These are phyloP conservation scores for Drepana falcataria DNA, from an alignment of 2,888 invertebrate species.

Conservation along the genomic window DNA sequence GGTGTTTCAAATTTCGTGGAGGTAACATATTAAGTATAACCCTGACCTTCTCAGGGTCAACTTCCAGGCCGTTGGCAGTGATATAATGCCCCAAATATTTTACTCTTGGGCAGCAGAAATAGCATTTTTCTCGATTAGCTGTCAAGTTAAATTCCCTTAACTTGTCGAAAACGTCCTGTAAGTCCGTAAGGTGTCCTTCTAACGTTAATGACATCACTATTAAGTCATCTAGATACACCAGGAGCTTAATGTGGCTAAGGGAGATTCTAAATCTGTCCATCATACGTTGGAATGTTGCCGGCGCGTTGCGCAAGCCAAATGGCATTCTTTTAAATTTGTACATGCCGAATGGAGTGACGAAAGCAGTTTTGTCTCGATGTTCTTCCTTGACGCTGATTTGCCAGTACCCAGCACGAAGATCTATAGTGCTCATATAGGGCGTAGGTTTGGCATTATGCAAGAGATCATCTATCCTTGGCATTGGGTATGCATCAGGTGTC, in stretches of 20 bases:
- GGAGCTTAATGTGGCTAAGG: conserved; percentile 5
- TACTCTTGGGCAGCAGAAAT: conserved; percentile 8
- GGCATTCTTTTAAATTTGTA: conserved; percentile 22
- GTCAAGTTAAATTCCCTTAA: background rate
- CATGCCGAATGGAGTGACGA: conserved; percentile 12
- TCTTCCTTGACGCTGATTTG: conserved; percentile 14
- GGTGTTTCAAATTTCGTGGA: conserved; percentile 7
- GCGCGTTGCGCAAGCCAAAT: conserved; percentile 17
- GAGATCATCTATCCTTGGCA: conserved; percentile 23
- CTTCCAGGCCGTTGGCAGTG: conserved; percentile 5
- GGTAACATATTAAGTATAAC: conserved; percentile 4
- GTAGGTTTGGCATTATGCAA: conserved; percentile 19
- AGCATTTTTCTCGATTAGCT: conserved; percentile 6
- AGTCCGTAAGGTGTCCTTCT: conserved; percentile 2
- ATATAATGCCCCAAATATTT: conserved; percentile 12
- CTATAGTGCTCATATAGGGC: conserved; percentile 18
- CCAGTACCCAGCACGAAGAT: conserved; percentile 20
- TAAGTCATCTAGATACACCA: conserved; percentile 10
- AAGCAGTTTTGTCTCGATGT: conserved; percentile 18
- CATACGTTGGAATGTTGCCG: conserved; percentile 22
- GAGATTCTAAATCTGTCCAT: conserved; percentile 19
- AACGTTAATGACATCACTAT: conserved; percentile 3
- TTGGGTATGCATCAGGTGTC: conserved; percentile 22
- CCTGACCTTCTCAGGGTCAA: conserved; percentile 6
- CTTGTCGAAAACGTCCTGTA: background rate